A percentile compares a stretch with the other conserved stretches of the same genome.
These are phyloP conservation scores for Parnassius orleans DNA, from an alignment of 2,888 invertebrate species.

Conservation along the genomic window DNA sequence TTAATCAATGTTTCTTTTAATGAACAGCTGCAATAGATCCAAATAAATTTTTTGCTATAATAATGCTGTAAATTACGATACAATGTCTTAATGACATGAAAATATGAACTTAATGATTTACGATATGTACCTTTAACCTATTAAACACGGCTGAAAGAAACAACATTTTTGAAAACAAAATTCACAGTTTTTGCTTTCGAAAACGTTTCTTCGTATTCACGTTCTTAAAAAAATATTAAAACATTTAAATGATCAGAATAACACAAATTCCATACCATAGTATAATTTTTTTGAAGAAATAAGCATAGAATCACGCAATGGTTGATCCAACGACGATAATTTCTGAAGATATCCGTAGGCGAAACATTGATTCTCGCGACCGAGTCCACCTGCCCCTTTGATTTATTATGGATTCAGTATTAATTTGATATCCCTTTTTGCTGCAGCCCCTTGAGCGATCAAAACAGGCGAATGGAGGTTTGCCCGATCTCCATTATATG, in stretches of 20 bases:
- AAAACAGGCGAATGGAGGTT: conserved; percentile 61
- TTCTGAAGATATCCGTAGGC: conserved; percentile 76
- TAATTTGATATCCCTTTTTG: conserved; percentile 81
- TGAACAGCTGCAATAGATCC: conserved; percentile 29
- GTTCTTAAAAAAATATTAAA: background rate
- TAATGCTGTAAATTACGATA: conserved; percentile 1
- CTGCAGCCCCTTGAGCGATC: conserved; percentile 76
- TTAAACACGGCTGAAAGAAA: background rate
- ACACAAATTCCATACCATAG: conserved; percentile 48
- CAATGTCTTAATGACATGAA: background rate
- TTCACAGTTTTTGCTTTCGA: background rate
- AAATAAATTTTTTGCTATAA: conserved; percentile 24
- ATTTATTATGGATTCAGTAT: conserved; percentile 81
- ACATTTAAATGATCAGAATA: conserved; percentile 41
- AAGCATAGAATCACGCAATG: conserved; percentile 36
- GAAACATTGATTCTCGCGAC: conserved; percentile 66
- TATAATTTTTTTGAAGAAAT: conserved; percentile 37
- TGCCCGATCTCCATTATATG: conserved; percentile 72
- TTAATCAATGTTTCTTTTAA: conserved; percentile 35
- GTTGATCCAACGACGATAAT: conserved; percentile 63
- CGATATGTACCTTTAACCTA: background rate
- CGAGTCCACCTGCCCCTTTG: conserved; percentile 77
- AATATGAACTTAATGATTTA: background rate
- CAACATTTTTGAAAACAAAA: background rate
- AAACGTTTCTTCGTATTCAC: too few relatives aligned